These are phyloP conservation scores for Muscicapa striata DNA, from an alignment of 2,797 vertebrate genomes.

Conservation along the genomic window DNA sequence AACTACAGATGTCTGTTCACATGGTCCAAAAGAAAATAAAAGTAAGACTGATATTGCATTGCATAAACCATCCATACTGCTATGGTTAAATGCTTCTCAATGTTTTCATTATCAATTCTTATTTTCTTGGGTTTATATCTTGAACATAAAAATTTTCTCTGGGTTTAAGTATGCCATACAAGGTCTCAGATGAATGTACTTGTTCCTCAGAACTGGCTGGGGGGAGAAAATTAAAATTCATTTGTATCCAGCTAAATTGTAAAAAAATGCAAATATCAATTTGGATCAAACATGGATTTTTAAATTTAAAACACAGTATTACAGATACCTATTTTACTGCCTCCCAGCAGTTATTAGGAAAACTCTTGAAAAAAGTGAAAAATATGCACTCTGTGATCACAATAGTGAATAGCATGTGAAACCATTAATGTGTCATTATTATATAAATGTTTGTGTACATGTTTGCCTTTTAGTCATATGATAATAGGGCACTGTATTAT, in stretches of 20 bases:
- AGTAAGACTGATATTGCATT: slow-evolving; percentile 13
- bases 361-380: not conserved
- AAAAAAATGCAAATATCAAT: not conserved
- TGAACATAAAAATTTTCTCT: slow-evolving; percentile 20
- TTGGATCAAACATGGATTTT: not conserved
- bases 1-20: not conserved
- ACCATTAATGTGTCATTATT: not conserved
- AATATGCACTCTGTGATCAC: not conserved
- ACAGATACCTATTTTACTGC: not conserved
- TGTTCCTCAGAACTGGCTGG: not conserved
- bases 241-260: not conserved
- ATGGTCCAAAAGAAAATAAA: slow-evolving; percentile 35
- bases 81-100: not conserved
- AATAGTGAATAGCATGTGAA: not conserved
- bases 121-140: slow-evolving; percentile 42
- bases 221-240: not conserved
- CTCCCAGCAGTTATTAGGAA: not conserved
- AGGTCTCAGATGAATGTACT: not conserved
- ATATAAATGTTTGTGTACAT: not conserved
- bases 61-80: not conserved
- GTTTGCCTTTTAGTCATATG: not conserved
- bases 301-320: not conserved
- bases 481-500: not conserved
- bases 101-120: slow-evolving; percentile 41
- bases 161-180: not conserved